Evolutionary conservation across 2,888 invertebrate species (phyloP).

Genomic region (Silvanus unidentatus): DNA sequence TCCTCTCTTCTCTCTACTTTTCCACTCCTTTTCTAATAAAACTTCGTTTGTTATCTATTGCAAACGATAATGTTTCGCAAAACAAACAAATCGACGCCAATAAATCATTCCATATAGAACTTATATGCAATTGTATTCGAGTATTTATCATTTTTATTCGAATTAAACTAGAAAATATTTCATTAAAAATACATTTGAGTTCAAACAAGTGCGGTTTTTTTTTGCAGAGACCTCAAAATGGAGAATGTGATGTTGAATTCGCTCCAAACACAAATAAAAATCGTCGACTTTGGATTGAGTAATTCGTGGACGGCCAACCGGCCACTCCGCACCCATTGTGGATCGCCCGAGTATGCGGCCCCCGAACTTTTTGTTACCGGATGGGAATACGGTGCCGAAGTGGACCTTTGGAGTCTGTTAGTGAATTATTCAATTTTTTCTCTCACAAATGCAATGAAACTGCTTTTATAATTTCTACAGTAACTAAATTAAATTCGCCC

Average conservation of each 20-base stretch:
- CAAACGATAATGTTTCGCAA: too few relatives aligned
- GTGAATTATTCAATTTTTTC: slow-evolving; percentile 22
- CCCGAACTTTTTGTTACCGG: slow-evolving; percentile 68
- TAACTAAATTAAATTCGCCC: too few relatives aligned
- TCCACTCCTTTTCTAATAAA: neutral
- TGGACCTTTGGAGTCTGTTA: slow-evolving; percentile 65
- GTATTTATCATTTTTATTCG: too few relatives aligned
- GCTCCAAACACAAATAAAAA: slow-evolving; percentile 63
- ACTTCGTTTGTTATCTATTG: too few relatives aligned
- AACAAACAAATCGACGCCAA: neutral
- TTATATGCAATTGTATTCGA: too few relatives aligned
- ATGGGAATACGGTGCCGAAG: slow-evolving; percentile 66
- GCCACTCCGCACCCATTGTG: slow-evolving; percentile 68
- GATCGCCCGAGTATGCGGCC: slow-evolving; percentile 74
- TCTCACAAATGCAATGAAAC: too few relatives aligned
- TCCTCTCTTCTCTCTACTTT: neutral
- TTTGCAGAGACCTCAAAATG: slow-evolving; percentile 67
- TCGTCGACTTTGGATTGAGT: slow-evolving; percentile 72
- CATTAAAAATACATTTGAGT: too few relatives aligned
- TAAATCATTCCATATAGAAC: too few relatives aligned
- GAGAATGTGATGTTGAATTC: slow-evolving; percentile 70
- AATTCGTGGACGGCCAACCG: slow-evolving; percentile 57
- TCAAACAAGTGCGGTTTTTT: neutral
- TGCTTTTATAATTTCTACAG: too few relatives aligned
- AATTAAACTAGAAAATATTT: too few relatives aligned